Conservation (phyloP, 2,797 vertebrate species). For the Leontocebus nigricollis region DNA sequence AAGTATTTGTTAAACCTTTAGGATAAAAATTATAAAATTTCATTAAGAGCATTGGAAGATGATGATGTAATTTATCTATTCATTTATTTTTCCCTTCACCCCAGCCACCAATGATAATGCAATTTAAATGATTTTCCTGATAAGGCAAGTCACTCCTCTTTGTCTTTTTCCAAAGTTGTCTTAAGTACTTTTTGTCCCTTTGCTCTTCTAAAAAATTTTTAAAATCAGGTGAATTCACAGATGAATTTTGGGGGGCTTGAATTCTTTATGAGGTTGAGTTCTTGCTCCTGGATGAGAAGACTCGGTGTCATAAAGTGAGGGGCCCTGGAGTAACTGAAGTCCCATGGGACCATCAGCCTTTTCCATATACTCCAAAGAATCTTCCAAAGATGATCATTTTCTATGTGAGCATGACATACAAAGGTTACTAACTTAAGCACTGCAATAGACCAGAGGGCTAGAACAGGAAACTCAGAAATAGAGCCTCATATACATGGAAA, state of each 20-base stretch:
- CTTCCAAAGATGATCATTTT: too few species aligned
- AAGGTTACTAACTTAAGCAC: too few species aligned
- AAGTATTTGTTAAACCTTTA: background rate
- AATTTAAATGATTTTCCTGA: background rate
- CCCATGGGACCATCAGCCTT: background rate
- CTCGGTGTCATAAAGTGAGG: background rate
- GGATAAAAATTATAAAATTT: background rate
- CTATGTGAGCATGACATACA: too few species aligned
- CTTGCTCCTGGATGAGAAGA: background rate
- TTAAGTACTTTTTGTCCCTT: background rate
- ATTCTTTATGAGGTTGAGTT: background rate
- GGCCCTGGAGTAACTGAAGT: too few species aligned
- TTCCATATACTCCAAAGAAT: background rate
- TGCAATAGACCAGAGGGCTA: background rate
- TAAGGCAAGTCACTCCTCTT: background rate
- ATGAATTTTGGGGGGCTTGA: background rate
- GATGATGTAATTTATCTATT: background rate
- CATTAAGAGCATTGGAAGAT: background rate
- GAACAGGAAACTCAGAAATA: background rate
- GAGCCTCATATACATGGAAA: background rate
- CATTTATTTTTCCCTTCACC: too few species aligned
- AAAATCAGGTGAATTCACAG: background rate
- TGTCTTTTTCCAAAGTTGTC: background rate
- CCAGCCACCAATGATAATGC: background rate
- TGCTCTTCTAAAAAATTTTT: background rate